Base-by-base conservation (phyloP, 2,797 vertebrate species). In the Melanotaenia pygmaea region DNA sequence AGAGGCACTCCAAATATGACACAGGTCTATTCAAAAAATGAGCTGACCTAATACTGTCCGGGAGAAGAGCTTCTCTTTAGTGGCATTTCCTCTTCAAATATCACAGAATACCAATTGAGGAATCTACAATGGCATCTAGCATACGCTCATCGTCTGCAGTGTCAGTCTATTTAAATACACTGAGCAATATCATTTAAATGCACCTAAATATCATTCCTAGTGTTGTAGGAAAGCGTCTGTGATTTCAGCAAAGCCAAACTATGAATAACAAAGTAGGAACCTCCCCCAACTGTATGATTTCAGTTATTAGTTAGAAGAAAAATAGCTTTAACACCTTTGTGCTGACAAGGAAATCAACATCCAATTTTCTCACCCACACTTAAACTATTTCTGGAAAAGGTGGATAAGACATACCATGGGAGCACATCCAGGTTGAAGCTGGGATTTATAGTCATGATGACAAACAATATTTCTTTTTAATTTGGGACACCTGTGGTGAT, bases 291-390 rank as follows among this genome's bases (percentile, higher is more conserved):
- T 72, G 67, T 61, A 77, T 63, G 38, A 76, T 75, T 76, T 76
- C 77, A 64, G 69, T 63, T 75, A 64, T 75, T 64, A 65, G 50
- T 74, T 40, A 59, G 58, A 72, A 82, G 70, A 79, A 76, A 72
- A 82, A 85, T 79, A 67, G 57, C 74, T 82, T 89, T 79, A 71
- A 77, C 81, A 84, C 70, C 78, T 83, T 60, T 68, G 26, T 56
- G 78, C 75, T 81, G 79, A 57, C 56, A 72, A 56, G 34, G 30
- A 79, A 86, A 87, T 82, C 61, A 80, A 81, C 74, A 59, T 1
- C 4, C 67, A 30, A 40, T 59, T 75, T 73, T 59, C 38, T 72
- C 79, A 13, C 73, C 74, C 69, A 80, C 35, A 8, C 66, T 67
- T 38, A 12, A 57, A 70, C 77, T 71, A 76, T 80, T 80, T 70